Conservation (phyloP, 2,113 vertebrate species). For the Calidris pugnax region DNA sequence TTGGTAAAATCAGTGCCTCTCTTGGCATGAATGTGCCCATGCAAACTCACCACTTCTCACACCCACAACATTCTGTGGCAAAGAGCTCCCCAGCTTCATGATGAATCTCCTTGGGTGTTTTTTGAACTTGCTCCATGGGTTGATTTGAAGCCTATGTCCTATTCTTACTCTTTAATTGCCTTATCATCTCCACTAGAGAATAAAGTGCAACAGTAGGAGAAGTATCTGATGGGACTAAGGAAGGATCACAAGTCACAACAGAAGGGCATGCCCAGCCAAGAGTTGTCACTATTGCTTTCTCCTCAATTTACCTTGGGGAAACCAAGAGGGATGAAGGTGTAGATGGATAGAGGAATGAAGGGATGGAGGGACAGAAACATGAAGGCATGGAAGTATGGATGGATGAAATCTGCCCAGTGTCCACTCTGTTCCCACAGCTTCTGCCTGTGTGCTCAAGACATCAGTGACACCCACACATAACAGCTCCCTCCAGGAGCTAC, state of each 20-base stretch:
- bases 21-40: accelerated
- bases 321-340: not conserved
- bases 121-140: not conserved
- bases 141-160: not conserved
- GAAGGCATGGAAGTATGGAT: not conserved
- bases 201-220: not conserved
- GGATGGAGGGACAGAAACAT: not conserved
- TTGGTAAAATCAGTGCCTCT: not conserved
- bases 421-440: not conserved
- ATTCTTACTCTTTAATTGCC: not conserved
- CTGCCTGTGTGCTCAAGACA: not conserved
- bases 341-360: not conserved
- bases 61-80: not conserved
- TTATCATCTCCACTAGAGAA: not conserved
- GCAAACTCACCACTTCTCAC: not conserved
- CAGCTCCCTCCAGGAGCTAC: not conserved
- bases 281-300: not conserved
- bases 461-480: not conserved
- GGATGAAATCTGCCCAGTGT: not conserved
- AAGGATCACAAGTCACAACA: not conserved
- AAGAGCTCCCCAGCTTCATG: not conserved
- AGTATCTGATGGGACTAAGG: not conserved
- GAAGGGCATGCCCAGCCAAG: not conserved
- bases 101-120: not conserved
- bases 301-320: not conserved